These are phyloP conservation scores for Drosophila oshimai DNA, from an alignment of 1,140 invertebrate species.

Conservation along the genomic window DNA sequence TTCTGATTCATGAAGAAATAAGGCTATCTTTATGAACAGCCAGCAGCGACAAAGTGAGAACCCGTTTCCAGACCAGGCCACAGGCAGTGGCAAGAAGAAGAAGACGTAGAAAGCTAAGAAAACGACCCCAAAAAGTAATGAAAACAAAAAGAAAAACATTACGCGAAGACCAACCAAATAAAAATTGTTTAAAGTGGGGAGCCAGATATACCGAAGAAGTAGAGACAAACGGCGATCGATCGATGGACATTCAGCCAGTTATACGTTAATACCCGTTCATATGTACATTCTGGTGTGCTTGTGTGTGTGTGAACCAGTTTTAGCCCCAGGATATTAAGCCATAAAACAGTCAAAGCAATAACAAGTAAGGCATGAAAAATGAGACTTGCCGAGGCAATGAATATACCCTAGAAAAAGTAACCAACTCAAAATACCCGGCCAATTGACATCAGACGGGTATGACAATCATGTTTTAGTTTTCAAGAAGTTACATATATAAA, in stretches of 20 bases:
- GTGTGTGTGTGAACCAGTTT: constrained; percentile 62
- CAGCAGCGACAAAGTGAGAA: constrained; percentile 22
- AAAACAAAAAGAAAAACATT: constrained; percentile 27
- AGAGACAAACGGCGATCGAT: constrained; percentile 48
- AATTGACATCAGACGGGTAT: too few species aligned
- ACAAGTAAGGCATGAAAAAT: constrained; percentile 27
- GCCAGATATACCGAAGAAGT: constrained; percentile 20
- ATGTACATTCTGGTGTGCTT: constrained; percentile 2
- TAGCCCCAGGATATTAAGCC: constrained; percentile 70
- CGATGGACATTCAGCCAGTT: constrained; percentile 30
- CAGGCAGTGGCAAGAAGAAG: background rate
- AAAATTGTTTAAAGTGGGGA: constrained; percentile 26
- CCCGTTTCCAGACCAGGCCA: constrained; percentile 38
- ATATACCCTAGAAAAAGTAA: constrained; percentile 7
- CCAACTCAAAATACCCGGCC: background rate
- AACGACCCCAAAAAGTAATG: constrained; percentile 39
- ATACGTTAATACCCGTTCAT: constrained; percentile 22
- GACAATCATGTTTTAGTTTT: too few species aligned
- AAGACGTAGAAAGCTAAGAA: constrained; percentile 28
- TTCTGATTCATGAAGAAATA: constrained; percentile 56
- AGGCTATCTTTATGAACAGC: constrained; percentile 26
- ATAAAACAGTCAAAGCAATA: constrained; percentile 54
- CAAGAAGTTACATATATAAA: background rate
- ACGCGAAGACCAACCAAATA: constrained; percentile 5
- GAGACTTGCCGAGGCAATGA: constrained; percentile 1